Evolutionary conservation across 2,113 vertebrate species (phyloP).

Genomic region (Eudorcas thomsonii): DNA sequence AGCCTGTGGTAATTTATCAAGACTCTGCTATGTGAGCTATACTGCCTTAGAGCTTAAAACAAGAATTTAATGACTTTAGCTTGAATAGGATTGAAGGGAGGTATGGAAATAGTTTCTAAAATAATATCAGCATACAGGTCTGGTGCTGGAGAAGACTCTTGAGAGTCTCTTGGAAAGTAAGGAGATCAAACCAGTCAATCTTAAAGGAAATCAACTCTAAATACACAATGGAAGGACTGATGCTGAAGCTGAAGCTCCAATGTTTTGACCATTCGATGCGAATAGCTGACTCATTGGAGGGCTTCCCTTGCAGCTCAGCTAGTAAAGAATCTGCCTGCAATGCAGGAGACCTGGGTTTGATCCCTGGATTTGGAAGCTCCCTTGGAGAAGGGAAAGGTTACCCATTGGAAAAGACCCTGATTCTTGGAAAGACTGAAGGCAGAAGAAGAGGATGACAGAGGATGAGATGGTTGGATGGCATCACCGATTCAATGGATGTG

Average conservation of each 20-base stretch:
- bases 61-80: background rate
- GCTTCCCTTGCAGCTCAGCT: background rate
- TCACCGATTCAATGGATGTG: background rate
- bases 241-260: background rate
- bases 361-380: background rate
- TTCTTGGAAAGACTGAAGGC: background rate
- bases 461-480: background rate
- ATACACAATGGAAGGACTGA: background rate
- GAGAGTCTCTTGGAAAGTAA: background rate
- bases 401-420: background rate
- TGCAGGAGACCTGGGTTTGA: background rate
- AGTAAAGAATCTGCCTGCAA: background rate
- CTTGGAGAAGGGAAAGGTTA: background rate
- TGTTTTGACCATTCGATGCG: accelerated
- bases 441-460: background rate
- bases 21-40: background rate
- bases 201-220: background rate
- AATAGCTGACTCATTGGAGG: background rate
- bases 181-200: background rate
- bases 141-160: background rate
- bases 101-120: background rate
- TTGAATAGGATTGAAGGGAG: background rate
- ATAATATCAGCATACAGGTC: background rate
- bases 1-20: background rate
- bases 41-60: background rate